Evolutionary conservation across 2,888 invertebrate species (phyloP), one percentile per base, ranked within the genome.

Genomic region (Resseliella maxima): DNA sequence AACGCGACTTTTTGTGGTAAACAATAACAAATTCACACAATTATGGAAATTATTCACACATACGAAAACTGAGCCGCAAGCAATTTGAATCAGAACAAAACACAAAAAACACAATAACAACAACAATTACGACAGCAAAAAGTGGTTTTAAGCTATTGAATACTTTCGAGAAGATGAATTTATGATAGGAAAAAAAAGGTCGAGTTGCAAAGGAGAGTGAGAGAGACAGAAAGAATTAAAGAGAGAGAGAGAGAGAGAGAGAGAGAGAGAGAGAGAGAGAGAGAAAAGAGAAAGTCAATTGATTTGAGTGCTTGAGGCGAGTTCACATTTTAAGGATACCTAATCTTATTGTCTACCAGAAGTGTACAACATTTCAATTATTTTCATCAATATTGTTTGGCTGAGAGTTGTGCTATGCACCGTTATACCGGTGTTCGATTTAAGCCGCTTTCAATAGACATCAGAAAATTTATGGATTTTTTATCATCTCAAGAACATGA

Each of bases 21-120:
- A 72, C 72, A 72, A 72, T 72, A 35, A 31, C 12, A 31, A 27
- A 2, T 72, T 72, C 35, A 18, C 15, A 31, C 72, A 72, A 72
- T 72, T 72, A 72, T 72, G 72, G 31, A 27, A 72, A 72, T 31
- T 72, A 72, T 72, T 72, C 35, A 35, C 72, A 72, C 72, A 72
- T 72, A 5, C 31, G 15, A 72, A 72, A 72, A 8, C 15, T 15
- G 31, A 35, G 35, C 72, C 72, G 72, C 72, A 31, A 72, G 12
- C 72, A 72, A 8, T 21, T 31, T 35, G 31, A 24, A 24, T 24
- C 3, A n/a, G 24, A 59, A 59, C n/a, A 59, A 21, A 50, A 21
- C 50, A 41, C 41, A 41, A n/a, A n/a, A n/a, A n/a, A n/a, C n/a
- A n/a, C n/a, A n/a, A n/a, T n/a, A n/a, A n/a, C n/a, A n/a, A n/a